Evolutionary conservation across 2,797 vertebrate genomes (phyloP).

Genomic region (Fistularia tabacaria): DNA sequence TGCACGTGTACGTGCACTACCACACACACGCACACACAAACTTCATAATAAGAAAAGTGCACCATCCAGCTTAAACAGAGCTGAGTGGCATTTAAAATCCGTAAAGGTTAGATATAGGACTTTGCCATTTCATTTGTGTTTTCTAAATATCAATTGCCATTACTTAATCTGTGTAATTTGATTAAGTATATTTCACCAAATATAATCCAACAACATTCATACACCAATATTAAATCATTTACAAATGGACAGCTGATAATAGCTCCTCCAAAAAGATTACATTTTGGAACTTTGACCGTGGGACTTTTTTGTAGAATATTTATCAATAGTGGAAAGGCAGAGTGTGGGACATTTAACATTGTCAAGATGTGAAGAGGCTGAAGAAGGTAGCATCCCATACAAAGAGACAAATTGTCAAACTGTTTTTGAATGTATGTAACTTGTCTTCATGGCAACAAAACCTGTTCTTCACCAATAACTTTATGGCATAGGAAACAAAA

Average conservation of each 20-base stretch:
- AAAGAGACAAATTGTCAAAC: no score
- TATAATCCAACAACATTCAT: slow-evolving; percentile 1
- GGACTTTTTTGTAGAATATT: no score
- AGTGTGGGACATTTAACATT: no score
- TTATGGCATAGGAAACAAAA: no score
- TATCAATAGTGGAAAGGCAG: no score
- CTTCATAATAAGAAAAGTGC: slow-evolving; percentile 26
- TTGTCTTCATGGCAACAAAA: no score
- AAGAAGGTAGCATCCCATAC: no score
- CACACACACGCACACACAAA: slow-evolving; percentile 22
- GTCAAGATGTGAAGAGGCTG: no score
- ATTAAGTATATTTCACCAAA: slow-evolving; percentile 12
- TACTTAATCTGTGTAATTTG: slow-evolving; percentile 15
- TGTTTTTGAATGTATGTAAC: no score
- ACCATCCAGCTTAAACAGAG: slow-evolving; percentile 43
- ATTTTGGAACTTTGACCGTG: no score
- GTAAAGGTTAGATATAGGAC: slow-evolving; percentile 56
- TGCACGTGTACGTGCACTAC: neutral
- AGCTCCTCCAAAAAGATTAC: neutral
- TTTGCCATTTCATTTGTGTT: slow-evolving; percentile 31
- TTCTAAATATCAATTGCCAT: slow-evolving; percentile 41
- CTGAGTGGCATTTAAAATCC: slow-evolving; percentile 62
- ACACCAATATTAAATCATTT: slow-evolving; percentile 2
- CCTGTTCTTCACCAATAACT: no score
- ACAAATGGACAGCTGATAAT: no score